Evolutionary conservation across 2,113 vertebrate species (phyloP).

Genomic region (Hystrix brachyura): DNA sequence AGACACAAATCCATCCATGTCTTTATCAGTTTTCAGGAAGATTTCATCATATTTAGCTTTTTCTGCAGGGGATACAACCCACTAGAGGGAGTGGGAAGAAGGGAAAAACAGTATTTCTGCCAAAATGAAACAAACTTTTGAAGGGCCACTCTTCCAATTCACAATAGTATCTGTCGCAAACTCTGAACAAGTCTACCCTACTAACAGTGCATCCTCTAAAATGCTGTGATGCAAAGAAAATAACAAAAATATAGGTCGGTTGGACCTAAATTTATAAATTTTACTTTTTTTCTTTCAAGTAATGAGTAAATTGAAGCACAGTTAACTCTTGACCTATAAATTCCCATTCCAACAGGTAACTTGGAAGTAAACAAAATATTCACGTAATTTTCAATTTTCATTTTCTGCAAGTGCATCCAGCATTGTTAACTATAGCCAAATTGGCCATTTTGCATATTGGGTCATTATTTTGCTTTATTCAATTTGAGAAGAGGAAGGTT

Average conservation of each 20-base stretch:
- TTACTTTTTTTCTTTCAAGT: constrained; percentile 41
- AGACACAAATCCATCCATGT: constrained; percentile 98
- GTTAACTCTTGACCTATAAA: constrained; percentile 69
- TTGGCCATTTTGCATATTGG: background rate
- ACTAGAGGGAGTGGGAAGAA: constrained; percentile 86
- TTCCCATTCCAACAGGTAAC: background rate
- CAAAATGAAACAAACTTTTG: constrained; percentile 43
- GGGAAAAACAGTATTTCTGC: constrained; percentile 60
- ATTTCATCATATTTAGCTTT: constrained; percentile 97
- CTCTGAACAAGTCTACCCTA: constrained; percentile 44
- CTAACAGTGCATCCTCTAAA: background rate
- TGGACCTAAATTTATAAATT: constrained; percentile 34
- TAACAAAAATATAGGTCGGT: constrained; percentile 13
- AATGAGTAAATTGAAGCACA: constrained; percentile 61
- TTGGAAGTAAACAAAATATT: constrained; percentile 64
- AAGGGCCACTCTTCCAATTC: background rate
- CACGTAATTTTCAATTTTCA: constrained; percentile 37
- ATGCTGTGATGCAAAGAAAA: constrained; percentile 13
- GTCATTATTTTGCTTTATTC: constrained; percentile 41
- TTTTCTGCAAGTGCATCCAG: constrained; percentile 45
- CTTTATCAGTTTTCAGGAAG: constrained; percentile 96
- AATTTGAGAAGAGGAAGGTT: background rate
- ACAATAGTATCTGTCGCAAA: background rate
- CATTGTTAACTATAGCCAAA: constrained; percentile 4
- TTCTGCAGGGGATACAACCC: constrained; percentile 96